Base-by-base conservation (phyloP, 2,888 invertebrate genomes). In the Oscheius sp. region DNA sequence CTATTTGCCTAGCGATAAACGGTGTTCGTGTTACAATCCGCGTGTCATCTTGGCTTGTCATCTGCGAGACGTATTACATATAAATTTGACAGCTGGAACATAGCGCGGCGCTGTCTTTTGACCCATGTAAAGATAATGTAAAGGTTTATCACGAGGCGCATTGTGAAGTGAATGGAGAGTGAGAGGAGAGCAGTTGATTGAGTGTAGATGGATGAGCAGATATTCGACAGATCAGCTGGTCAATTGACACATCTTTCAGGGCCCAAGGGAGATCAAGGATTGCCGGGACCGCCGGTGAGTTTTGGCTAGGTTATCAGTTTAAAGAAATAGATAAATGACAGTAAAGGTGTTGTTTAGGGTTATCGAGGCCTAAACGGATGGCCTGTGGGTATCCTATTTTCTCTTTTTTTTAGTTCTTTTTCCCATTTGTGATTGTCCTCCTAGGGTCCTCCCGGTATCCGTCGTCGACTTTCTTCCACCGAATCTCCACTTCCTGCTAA, bases 261-360 rank as follows among this genome's bases (percentile, higher is more conserved):
- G 36, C 71, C 80, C 24, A 78, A 80, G 63, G 82, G 82, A 68
- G 81, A 81, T 49, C 65, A 68, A 56, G 75, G 75, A 73, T 73
- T 73, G 22, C 72, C 76, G 20, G 82, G 82, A 66, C 74, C 75
- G 50, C 78, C 78, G 36, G 82, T 82, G 44, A 73, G 82, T 78
- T 62, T 44, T n/a, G n/a, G n/a, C n/a, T n/a, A n/a, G n/a, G n/a
- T n/a, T n/a, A n/a, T n/a, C n/a, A n/a, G 30, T 50, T 24, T 2
- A 28, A 22, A 24, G 4, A 9, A 9, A 12, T 14, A 24, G 9
- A 14, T 50, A 12, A 2, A 41, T 17, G 12, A 41, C 36, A 9
- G n/a, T n/a, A n/a, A n/a, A n/a, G n/a, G n/a, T 5, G 47, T 17
- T 28, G 36, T 67, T 47, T 32, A 67, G 67, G 67, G 67, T 0